Base-by-base conservation (phyloP, 1,140 invertebrate genomes). In the Calephelis nemesis region DNA sequence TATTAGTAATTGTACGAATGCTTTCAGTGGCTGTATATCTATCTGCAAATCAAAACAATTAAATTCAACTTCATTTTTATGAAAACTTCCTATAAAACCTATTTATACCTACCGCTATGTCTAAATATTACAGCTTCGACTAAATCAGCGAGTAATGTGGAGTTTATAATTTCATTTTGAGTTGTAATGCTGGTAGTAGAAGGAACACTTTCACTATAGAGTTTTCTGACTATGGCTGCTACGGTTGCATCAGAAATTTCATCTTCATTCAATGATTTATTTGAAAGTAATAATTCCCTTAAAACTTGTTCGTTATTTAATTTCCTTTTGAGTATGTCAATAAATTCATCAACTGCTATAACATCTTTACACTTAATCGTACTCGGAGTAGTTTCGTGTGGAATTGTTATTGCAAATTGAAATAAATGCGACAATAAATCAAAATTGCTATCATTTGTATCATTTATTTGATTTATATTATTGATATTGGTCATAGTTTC, bases 111-210 rank as follows among this genome's bases (percentile, higher is more conserved):
- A 88, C 88, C 84, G 48, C 73, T 74, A 47, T 76, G 83, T 72
- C 83, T 77, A 73, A 91, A 91, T 70, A 91, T 89, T 5, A 91
- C 82, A 19, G 87, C 85, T 76, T 91, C 86, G 7, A 91, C 81
- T 65, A 91, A 81, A 77, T 91, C 81, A 10, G 77, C 82, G 54
- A 91, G 76, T 45, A 91, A 72, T 7, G 88, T 89, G 19, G 88
- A 91, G 76, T 91, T 89, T 4, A 88, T 65, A 60, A 67, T 75
- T 48, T 91, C 81, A 52, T 62, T 78, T 30, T 82, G 52, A 10
- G 78, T 78, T 60, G 71, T 9, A 73, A 77, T 81, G 7, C 48
- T 72, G 15, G 79, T 82, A 5, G 83, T 82, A 2, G 72, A 9
- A 30, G 70, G 58, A 64, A 69, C 74, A 70, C 85, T 88, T 69